These are phyloP conservation scores for Drosophila paranaensis DNA, from an alignment of 2,888 invertebrate species.

Conservation along the genomic window DNA sequence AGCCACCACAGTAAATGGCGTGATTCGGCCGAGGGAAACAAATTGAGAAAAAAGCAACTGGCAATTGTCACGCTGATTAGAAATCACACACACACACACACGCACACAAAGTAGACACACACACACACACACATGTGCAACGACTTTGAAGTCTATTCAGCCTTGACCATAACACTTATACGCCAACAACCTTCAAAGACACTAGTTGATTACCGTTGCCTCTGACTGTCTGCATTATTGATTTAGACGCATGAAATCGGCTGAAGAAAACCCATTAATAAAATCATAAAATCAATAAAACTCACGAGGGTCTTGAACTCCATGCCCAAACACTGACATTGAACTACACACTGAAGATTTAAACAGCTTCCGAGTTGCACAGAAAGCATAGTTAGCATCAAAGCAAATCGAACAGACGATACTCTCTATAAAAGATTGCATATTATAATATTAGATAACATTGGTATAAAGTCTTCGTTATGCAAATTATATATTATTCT, in stretches of 20 bases:
- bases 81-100: conserved; percentile 55
- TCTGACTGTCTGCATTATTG: conserved; percentile 57
- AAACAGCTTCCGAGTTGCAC: conserved; percentile 42
- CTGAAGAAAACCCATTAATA: conserved; percentile 62
- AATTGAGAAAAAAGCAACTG: conserved; percentile 9
- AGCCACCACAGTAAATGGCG: conserved; percentile 42
- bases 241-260: conserved; percentile 68
- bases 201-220: conserved; percentile 70
- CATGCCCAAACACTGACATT: conserved; percentile 60
- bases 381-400: conserved; percentile 2
- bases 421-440: neutral
- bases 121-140: conserved; percentile 33
- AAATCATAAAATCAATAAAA: conserved; percentile 25
- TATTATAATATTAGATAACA: neutral
- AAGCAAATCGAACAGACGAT: conserved; percentile 6
- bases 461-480: no score
- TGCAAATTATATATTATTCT: neutral
- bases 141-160: conserved; percentile 27
- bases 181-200: conserved; percentile 72
- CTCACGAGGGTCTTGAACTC: conserved; percentile 54
- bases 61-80: conserved; percentile 50
- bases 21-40: conserved; percentile 13
- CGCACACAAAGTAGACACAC: neutral
- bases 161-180: conserved; percentile 81
- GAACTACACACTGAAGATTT: conserved; percentile 50